Conservation (phyloP, 2,888 invertebrate species). For the Meganola albula region DNA sequence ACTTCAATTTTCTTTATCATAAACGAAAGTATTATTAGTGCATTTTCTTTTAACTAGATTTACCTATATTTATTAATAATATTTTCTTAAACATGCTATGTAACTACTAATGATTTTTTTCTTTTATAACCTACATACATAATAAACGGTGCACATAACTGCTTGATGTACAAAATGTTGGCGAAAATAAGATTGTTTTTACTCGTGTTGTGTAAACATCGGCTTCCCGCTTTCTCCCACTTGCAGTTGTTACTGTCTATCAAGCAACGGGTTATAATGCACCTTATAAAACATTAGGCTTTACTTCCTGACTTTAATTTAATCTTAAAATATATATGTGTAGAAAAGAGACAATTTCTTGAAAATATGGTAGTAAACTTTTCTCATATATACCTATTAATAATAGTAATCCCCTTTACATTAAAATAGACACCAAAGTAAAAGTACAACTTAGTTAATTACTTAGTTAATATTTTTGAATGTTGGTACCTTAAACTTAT, state of each 20-base stretch:
- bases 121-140: conserved; percentile 15
- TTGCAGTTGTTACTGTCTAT: conserved; percentile 21
- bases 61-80: too few species aligned
- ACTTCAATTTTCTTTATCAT: too few species aligned
- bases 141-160: conserved; percentile 14
- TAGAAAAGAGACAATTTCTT: too few species aligned
- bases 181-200: conserved; percentile 28
- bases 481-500: too few species aligned
- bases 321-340: not conserved
- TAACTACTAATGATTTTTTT: not conserved
- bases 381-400: too few species aligned
- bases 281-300: conserved; percentile 19
- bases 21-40: too few species aligned
- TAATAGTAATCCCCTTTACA: too few species aligned
- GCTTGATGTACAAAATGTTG: conserved; percentile 4
- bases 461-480: too few species aligned
- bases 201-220: conserved; percentile 28
- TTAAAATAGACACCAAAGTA: too few species aligned
- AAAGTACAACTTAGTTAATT: too few species aligned
- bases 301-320: conserved; percentile 16
- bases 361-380: too few species aligned
- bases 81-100: not conserved
- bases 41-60: too few species aligned
- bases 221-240: conserved; percentile 39
- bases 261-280: conserved; percentile 19